Percentiles rank a stretch among this genome's conserved stretches.
Conservation (phyloP, 1,140 invertebrate species). For the Berghia stephanieae region DNA sequence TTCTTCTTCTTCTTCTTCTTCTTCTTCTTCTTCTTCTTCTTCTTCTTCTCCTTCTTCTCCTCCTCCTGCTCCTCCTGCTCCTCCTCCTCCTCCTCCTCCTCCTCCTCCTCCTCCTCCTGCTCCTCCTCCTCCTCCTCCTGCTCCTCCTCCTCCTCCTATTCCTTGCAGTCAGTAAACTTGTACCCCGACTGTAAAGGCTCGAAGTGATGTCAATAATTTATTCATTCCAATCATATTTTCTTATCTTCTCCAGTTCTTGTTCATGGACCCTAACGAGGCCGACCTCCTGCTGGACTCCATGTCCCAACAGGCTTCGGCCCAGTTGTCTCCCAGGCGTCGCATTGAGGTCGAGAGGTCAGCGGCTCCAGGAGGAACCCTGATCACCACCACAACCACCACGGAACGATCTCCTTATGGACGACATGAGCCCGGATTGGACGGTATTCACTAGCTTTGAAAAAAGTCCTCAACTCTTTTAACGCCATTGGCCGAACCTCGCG, state of each 20-base stretch:
- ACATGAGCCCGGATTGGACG: slow-evolving; percentile 50
- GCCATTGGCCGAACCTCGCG: no score
- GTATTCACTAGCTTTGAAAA: slow-evolving; percentile 36
- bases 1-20: background rate
- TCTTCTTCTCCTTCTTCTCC: background rate
- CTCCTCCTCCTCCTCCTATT: background rate
- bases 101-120: background rate
- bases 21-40: background rate
- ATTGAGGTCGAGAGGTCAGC: slow-evolving; percentile 61
- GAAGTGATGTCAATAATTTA: slow-evolving; percentile 7
- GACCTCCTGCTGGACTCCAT: slow-evolving; percentile 40
- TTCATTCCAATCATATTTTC: no score
- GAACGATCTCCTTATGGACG: slow-evolving; percentile 51
- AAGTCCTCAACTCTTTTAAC: no score
- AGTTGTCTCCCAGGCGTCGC: slow-evolving; percentile 50
- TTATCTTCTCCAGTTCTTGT: slow-evolving; percentile 79
- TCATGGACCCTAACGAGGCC: slow-evolving; percentile 76
- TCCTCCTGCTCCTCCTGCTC: no score
- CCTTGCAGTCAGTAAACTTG: no score
- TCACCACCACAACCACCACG: slow-evolving; percentile 65
- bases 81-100: background rate
- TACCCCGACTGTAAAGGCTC: background rate
- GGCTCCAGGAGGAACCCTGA: slow-evolving; percentile 62
- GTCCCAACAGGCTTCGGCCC: slow-evolving; percentile 34
- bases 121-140: background rate